phyloP scores from a whole-genome alignment of 2,888 invertebrate genomes.

The Loripinus fragilis region DNA sequence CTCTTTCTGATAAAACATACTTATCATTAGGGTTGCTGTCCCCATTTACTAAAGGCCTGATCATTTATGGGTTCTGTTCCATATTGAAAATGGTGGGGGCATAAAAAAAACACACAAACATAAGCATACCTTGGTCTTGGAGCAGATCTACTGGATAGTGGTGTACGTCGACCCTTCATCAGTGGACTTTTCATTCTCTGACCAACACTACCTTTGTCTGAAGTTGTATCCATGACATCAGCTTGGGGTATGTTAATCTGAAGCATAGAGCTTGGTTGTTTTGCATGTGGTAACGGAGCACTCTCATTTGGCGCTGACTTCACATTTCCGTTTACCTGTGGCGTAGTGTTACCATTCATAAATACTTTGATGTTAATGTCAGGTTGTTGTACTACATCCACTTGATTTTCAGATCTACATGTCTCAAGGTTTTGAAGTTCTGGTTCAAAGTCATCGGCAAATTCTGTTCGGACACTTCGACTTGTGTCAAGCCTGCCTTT shows the following conservation, averaged over 20 bases:
- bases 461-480: not conserved
- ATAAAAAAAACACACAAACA: too few relatives aligned
- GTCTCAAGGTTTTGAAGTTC: conserved; percentile 48
- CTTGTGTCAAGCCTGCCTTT: not conserved
- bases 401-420: not conserved
- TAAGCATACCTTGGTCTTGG: conserved; percentile 46
- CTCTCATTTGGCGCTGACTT: not conserved
- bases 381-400: not conserved
- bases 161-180: conserved; percentile 50
- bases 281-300: not conserved
- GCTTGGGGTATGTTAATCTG: conserved; percentile 59
- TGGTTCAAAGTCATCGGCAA: conserved; percentile 35
- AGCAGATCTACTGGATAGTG: conserved; percentile 31
- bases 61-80: too few relatives aligned
- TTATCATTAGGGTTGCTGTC: too few relatives aligned
- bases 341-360: not conserved
- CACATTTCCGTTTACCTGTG: not conserved
- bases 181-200: conserved; percentile 42
- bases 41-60: too few relatives aligned
- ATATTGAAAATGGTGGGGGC: too few relatives aligned
- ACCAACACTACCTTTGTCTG: conserved; percentile 28
- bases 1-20: too few relatives aligned
- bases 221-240: conserved; percentile 37
- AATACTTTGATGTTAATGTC: not conserved
- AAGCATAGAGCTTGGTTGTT: conserved; percentile 2